phyloP scores from a whole-genome alignment of 1,140 invertebrate genomes.

The Vollenhovia emeryi region DNA sequence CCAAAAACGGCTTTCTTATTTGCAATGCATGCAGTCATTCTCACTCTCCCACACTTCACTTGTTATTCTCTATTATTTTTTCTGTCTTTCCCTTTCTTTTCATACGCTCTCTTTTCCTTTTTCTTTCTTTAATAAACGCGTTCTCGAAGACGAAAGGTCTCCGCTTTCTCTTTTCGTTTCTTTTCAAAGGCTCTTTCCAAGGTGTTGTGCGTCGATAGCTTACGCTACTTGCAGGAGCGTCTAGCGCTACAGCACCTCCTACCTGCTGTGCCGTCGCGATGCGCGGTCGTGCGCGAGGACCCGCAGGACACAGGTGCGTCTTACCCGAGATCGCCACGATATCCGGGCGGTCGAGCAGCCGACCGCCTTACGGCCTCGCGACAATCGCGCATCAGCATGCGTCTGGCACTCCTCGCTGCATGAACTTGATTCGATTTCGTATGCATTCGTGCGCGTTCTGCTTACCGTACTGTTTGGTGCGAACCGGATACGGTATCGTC shows the following conservation, averaged over 20 bases:
- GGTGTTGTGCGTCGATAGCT: slow-evolving; percentile 74
- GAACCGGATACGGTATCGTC: slow-evolving; percentile 96
- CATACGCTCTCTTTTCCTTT: slow-evolving; percentile 24
- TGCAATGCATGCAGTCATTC: slow-evolving; percentile 85
- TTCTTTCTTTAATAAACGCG: slow-evolving; percentile 46
- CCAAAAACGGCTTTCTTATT: slow-evolving; percentile 84
- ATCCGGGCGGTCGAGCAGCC: background rate
- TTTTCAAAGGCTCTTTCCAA: slow-evolving; percentile 42
- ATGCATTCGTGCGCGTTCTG: slow-evolving; percentile 74
- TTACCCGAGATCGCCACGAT: background rate
- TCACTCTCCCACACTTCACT: slow-evolving; percentile 85
- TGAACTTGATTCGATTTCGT: slow-evolving; percentile 77
- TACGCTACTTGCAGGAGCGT: slow-evolving; percentile 83
- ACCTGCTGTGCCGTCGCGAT: slow-evolving; percentile 80
- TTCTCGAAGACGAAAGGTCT: slow-evolving; percentile 32
- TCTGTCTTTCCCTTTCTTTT: slow-evolving; percentile 58
- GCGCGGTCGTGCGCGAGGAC: slow-evolving; percentile 36
- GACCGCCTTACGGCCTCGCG: background rate
- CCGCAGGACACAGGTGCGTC: background rate
- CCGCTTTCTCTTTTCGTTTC: slow-evolving; percentile 31
- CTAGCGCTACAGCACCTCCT: slow-evolving; percentile 82
- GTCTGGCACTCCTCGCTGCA: slow-evolving; percentile 83
- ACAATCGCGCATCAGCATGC: slow-evolving; percentile 71
- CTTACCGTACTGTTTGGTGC: slow-evolving; percentile 99
- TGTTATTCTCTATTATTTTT: slow-evolving; percentile 64